These are phyloP conservation scores for Atherinosoma microstoma DNA, from an alignment of 2,797 vertebrate species.

Conservation along the genomic window DNA sequence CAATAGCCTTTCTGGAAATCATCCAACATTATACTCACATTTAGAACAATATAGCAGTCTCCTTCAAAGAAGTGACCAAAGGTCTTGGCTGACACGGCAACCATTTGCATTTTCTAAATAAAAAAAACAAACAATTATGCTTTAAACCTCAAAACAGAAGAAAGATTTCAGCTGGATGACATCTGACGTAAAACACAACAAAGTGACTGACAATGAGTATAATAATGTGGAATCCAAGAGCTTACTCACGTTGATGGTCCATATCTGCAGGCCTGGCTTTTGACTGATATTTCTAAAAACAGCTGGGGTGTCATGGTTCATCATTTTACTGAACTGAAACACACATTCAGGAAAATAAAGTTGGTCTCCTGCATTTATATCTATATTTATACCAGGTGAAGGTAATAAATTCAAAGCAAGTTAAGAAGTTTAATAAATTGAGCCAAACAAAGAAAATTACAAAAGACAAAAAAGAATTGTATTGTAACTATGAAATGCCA, in stretches of 20 bases:
- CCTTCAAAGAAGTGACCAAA: conserved; percentile 93
- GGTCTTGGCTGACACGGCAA: conserved; percentile 83
- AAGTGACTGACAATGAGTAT: not conserved
- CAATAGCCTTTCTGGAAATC: conserved; percentile 24
- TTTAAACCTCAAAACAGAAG: conserved; percentile 2
- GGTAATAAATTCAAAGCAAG: not conserved
- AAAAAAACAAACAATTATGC: conserved; percentile 23
- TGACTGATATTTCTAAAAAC: conserved; percentile 76
- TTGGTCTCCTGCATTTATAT: not conserved
- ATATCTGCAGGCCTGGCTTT: conserved; percentile 91
- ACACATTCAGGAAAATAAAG: conserved; percentile 3
- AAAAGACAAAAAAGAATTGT: not conserved
- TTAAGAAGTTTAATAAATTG: not conserved
- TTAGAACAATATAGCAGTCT: conserved; percentile 90
- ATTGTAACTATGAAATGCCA: not conserved
- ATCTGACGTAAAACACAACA: not conserved
- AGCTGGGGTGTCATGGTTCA: conserved; percentile 76
- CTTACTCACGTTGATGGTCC: conserved; percentile 90
- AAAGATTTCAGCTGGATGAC: not conserved
- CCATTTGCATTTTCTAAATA: conserved; percentile 91
- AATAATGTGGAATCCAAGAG: not conserved
- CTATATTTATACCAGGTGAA: too few relatives aligned
- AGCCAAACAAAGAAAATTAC: not conserved
- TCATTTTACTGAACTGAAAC: conserved; percentile 83
- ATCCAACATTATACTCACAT: conserved; percentile 81